Evolutionary conservation across 1,140 invertebrate species (phyloP), one percentile per base, ranked within the genome.

Genomic region (Drosophila tani): DNA sequence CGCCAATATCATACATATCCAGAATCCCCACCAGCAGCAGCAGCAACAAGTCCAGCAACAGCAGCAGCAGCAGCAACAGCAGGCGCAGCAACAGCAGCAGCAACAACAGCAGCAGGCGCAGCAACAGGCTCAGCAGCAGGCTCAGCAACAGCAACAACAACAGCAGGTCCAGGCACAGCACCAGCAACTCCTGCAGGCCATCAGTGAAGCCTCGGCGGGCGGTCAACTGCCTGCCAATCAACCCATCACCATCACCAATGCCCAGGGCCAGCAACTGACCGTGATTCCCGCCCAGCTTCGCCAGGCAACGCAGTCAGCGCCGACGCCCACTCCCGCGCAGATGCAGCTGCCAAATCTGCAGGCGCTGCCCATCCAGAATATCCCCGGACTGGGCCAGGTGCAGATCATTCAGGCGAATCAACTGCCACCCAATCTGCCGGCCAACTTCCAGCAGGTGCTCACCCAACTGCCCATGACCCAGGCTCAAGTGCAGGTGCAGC

Each of bases 321-420:
- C 81, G 95, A 29, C 93, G 70, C 17, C 79, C 35, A 35, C 79
- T 0, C 60, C 78, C 11, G 65, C 83, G 46, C 79, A 67, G 5
- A 73, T 90, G 71, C 91, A 93, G 63, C 40, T 93, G 43, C 84
- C 83, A 5, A 84, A 91, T 57, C 77, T 95, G 3, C 95, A 96
- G 77, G 94, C 95, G 2, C 93, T 95, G 69, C 95, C 95, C 1
- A 93, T 96, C 14, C 95, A 96, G 84, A 96, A 96, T 92, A 95
- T 96, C 47, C 95, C 95, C 55, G 96, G 96, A 7, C 81, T 97
- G 15, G 96, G 96, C 27, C 96, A 96, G 81, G 96, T 97, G 3
- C 96, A 97, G 93, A 95, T 97, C 32, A 92, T 92, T 29, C 91
- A 92, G 40, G 91, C 91, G 11, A 87, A 91, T 51, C 91, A 92